Percentiles rank a stretch among this genome's conserved stretches.
Conservation (phyloP, 2,113 vertebrate species). For the Notarius lentiginosus region DNA sequence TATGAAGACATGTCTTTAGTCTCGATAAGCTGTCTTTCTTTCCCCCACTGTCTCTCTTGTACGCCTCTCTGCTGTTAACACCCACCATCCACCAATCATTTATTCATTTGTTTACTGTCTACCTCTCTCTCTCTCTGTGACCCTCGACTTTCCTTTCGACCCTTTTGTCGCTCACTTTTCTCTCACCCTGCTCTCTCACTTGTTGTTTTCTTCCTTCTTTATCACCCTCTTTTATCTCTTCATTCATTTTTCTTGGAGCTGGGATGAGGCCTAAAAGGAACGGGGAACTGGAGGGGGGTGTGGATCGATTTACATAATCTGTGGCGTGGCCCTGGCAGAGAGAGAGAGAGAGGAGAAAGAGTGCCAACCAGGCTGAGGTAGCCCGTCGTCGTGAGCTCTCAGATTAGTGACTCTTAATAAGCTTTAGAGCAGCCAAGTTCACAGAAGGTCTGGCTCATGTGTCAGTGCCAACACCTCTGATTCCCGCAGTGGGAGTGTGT, state of each 20-base stretch:
- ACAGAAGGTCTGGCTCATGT: constrained; percentile 43
- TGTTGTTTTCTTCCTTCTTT: constrained; percentile 37
- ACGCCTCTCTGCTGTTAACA: not conserved
- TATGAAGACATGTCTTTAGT: not conserved
- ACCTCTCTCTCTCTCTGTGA: constrained; percentile 3
- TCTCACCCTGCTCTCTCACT: constrained; percentile 29
- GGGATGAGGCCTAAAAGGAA: constrained; percentile 48
- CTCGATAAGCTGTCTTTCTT: not conserved
- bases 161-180: constrained; percentile 50
- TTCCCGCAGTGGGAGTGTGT: constrained; percentile 45
- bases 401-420: constrained; percentile 58
- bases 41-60: not conserved
- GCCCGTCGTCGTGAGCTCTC: constrained; percentile 59
- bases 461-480: constrained; percentile 52
- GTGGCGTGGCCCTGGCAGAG: constrained; percentile 62
- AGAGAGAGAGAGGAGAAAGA: constrained; percentile 33
- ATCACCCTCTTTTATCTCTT: constrained; percentile 53
- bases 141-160: constrained; percentile 33
- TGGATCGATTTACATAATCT: constrained; percentile 80
- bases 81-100: not conserved
- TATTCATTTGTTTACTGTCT: constrained; percentile 22
- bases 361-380: constrained; percentile 77
- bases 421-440: constrained; percentile 55
- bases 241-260: constrained; percentile 47
- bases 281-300: constrained; percentile 36